Evolutionary conservation across 2,888 invertebrate species (phyloP).

Genomic region (Tipula confusa): DNA sequence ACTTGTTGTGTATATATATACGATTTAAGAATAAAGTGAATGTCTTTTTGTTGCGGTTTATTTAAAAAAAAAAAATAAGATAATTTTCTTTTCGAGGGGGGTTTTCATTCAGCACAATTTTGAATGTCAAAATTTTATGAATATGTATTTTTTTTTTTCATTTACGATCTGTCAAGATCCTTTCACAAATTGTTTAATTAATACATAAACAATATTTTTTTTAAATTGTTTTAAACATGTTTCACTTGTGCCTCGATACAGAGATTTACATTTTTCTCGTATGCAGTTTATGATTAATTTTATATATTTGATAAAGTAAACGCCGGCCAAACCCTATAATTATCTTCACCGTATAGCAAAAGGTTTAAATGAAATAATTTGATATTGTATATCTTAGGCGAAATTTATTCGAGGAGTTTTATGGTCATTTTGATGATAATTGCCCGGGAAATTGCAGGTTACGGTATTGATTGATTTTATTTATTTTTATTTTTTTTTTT

Average conservation of each 20-base stretch:
- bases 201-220: neutral
- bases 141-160: neutral
- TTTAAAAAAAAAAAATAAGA: neutral
- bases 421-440: neutral
- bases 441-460: neutral
- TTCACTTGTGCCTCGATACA: neutral
- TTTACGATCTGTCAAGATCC: neutral
- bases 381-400: neutral
- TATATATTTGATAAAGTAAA: neutral
- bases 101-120: constrained; percentile 6
- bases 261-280: neutral
- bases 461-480: neutral
- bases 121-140: constrained; percentile 12
- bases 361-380: neutral
- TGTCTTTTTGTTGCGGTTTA: constrained; percentile 20
- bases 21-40: neutral
- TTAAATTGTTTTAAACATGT: neutral
- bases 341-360: neutral
- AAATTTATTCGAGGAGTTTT: neutral
- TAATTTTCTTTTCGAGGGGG: neutral
- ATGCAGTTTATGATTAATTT: neutral
- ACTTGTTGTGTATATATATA: neutral
- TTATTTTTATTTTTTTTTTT: neutral
- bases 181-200: constrained; percentile 4
- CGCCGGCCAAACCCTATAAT: neutral